Evolutionary conservation across 2,113 vertebrate genomes (phyloP).

Genomic region (Garra rufa): DNA sequence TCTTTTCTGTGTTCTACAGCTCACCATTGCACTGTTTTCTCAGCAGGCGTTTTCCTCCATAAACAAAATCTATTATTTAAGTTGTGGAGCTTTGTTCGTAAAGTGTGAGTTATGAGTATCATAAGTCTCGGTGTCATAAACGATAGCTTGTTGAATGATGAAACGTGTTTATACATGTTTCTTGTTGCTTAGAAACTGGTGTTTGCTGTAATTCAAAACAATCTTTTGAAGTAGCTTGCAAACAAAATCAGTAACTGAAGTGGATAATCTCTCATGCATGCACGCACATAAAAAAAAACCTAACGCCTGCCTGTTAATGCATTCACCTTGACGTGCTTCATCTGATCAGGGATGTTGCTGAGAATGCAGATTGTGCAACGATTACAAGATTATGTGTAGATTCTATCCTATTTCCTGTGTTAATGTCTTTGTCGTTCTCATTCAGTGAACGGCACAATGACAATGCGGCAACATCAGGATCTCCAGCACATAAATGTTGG

Average conservation of each 20-base stretch:
- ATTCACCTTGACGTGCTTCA: constrained; percentile 33
- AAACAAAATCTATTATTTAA: constrained; percentile 42
- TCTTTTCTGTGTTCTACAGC: constrained; percentile 19
- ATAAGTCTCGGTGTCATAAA: constrained; percentile 13
- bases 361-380: neutral
- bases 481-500: neutral
- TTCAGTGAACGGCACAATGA: neutral
- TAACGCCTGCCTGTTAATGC: neutral
- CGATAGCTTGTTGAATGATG: neutral
- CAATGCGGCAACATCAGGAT: constrained; percentile 1
- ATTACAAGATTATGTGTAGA: constrained; percentile 25
- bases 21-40: neutral
- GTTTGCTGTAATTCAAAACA: neutral
- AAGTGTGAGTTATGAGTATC: constrained; percentile 29
- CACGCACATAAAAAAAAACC: neutral
- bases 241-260: constrained; percentile 24
- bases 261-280: constrained; percentile 15
- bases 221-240: neutral
- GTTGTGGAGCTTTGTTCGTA: neutral
- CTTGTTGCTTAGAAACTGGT: constrained; percentile 24
- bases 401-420: constrained; percentile 4
- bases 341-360: constrained; percentile 26
- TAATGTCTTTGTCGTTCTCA: neutral
- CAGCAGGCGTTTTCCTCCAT: constrained; percentile 5
- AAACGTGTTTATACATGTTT: neutral